Percentiles rank a stretch among this genome's conserved stretches.
phyloP scores from a whole-genome alignment of 2,113 vertebrate species.

The Phylloscopus trochiloides region DNA sequence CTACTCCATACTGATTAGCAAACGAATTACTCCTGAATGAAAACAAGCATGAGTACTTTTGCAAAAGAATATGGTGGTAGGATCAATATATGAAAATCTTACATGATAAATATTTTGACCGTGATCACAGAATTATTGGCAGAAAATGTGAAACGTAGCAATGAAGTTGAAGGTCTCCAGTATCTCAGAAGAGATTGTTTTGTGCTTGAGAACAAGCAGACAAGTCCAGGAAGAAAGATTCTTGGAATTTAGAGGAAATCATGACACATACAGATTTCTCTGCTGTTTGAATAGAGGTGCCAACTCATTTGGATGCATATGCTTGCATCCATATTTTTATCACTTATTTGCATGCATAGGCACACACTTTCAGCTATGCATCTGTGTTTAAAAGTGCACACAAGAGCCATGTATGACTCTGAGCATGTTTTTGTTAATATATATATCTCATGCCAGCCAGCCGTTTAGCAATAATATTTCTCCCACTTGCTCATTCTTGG shows the following conservation, averaged over 20 bases:
- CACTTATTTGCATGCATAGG: constrained; percentile 35
- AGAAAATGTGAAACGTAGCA: background rate
- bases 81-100: background rate
- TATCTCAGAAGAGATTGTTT: background rate
- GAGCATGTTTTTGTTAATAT: constrained; percentile 3
- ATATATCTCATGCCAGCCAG: background rate
- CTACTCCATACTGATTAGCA: background rate
- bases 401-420: background rate
- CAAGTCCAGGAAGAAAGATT: background rate
- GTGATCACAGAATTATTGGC: background rate
- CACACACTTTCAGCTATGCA: background rate
- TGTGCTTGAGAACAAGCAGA: background rate
- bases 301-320: constrained; percentile 38
- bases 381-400: constrained; percentile 38
- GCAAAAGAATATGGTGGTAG: background rate
- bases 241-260: background rate
- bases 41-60: background rate
- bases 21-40: background rate
- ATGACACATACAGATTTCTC: background rate
- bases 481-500: background rate
- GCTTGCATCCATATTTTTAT: constrained; percentile 39
- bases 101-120: background rate
- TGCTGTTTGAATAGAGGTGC: constrained; percentile 19
- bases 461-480: constrained; percentile 44
- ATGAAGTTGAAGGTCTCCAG: background rate